Conservation (phyloP, 2,888 invertebrate species). For the Protodeltote pygarga region DNA sequence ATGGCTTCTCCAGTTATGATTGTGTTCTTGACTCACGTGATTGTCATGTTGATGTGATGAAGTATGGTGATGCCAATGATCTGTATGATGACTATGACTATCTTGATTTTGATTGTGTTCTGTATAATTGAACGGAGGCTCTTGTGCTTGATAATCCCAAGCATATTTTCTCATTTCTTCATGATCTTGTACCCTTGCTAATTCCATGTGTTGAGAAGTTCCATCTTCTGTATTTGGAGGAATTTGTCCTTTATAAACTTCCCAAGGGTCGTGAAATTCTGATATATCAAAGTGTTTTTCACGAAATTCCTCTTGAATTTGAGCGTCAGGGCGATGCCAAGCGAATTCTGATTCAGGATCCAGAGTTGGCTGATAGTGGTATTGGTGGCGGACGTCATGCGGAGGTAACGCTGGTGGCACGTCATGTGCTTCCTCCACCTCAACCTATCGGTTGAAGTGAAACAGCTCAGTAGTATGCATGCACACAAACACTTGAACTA, state of each 20-base stretch:
- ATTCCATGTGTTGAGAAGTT: conserved; percentile 36
- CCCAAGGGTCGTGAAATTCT: conserved; percentile 90
- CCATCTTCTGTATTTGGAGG: conserved; percentile 62
- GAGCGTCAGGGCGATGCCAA: conserved; percentile 78
- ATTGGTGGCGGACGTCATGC: conserved; percentile 63
- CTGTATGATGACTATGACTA: conserved; percentile 28
- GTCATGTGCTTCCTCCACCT: conserved; percentile 64
- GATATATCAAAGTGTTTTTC: conserved; percentile 61
- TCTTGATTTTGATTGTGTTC: conserved; percentile 40
- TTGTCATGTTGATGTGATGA: conserved; percentile 41
- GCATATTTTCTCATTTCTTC: conserved; percentile 71
- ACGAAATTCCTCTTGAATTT: conserved; percentile 56
- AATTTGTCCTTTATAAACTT: conserved; percentile 88
- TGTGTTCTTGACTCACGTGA: conserved; percentile 41
- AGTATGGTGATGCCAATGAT: conserved; percentile 39
- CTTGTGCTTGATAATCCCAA: conserved; percentile 65
- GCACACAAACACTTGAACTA: conserved; percentile 77
- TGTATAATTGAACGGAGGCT: conserved; percentile 25
- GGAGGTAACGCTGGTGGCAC: conserved; percentile 63
- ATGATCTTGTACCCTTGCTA: conserved; percentile 54
- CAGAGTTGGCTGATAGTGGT: conserved; percentile 69
- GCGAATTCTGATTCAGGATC: conserved; percentile 80
- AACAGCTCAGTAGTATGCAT: conserved; percentile 80
- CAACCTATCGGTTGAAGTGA: conserved; percentile 82
- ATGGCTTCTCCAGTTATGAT: conserved; percentile 32